Evolutionary conservation across 2,888 invertebrate species (phyloP).

Genomic region (Drosophila conformis): DNA sequence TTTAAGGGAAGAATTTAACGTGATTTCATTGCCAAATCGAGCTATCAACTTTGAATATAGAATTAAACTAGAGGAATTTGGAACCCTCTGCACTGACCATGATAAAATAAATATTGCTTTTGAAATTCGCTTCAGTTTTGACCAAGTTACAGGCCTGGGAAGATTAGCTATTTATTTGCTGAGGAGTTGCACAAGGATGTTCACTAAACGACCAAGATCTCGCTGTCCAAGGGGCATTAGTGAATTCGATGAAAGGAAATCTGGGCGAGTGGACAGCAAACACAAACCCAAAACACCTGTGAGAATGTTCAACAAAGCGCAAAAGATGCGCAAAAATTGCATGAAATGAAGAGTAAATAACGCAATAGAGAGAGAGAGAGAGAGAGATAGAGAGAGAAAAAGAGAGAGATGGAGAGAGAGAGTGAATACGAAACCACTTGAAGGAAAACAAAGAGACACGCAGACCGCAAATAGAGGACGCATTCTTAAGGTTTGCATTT

Average conservation of each 20-base stretch:
- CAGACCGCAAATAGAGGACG: constrained; percentile 58
- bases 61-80: too few relatives aligned
- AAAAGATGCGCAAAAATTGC: constrained; percentile 74
- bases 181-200: not conserved
- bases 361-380: not conserved
- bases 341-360: constrained; percentile 60
- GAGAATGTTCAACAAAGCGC: constrained; percentile 74
- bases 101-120: not conserved
- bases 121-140: not conserved
- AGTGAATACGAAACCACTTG: constrained; percentile 70
- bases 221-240: constrained; percentile 7
- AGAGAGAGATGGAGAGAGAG: too few relatives aligned
- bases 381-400: not conserved
- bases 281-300: constrained; percentile 65
- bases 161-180: not conserved
- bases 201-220: not conserved
- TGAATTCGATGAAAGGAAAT: constrained; percentile 35
- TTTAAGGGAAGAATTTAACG: too few relatives aligned
- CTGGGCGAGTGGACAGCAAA: constrained; percentile 66
- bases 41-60: too few relatives aligned
- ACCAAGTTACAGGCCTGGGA: constrained; percentile 13
- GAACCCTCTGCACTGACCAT: not conserved
- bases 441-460: constrained; percentile 50
- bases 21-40: not conserved
- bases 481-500: constrained; percentile 29